These are phyloP conservation scores for Pseudorhiza aurosa DNA, from an alignment of 30 jellyfish, hydroid and myxozoan species.

Conservation along the genomic window DNA sequence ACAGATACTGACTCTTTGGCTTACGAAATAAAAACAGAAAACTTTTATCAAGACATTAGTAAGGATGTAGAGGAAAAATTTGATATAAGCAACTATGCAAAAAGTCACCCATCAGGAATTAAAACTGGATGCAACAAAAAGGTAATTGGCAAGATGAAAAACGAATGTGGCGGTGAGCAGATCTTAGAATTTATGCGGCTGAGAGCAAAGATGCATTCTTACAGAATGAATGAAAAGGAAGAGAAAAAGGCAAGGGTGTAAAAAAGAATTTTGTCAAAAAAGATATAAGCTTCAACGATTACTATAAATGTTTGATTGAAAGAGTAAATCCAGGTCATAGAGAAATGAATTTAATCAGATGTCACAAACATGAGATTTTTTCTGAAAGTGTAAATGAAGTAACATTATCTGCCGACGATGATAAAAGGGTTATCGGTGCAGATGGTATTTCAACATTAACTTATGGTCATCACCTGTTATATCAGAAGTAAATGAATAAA, in stretches of 20 bases:
- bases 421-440: too few species aligned
- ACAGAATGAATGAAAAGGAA: constrained; percentile 31
- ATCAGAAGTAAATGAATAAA: too few species aligned
- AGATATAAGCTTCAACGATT: constrained; percentile 12
- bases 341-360: constrained; percentile 46
- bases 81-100: constrained; percentile 44
- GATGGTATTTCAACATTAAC: too few species aligned
- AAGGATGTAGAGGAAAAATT: constrained; percentile 10
- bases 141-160: constrained; percentile 58
- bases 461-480: too few species aligned
- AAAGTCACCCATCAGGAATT: background rate
- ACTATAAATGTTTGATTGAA: constrained; percentile 8
- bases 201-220: constrained; percentile 57
- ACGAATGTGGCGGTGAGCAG: constrained; percentile 47
- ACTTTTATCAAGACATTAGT: constrained; percentile 45
- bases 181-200: constrained; percentile 60
- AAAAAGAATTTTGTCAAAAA: constrained; percentile 49
- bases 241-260: constrained; percentile 50
- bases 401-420: too few species aligned
- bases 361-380: constrained; percentile 29
- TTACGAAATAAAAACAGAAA: constrained; percentile 72
- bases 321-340: constrained; percentile 9
- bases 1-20: constrained; percentile 75
- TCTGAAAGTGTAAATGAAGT: constrained; percentile 18
- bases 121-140: constrained; percentile 42